Evolutionary conservation across 2,113 vertebrate species (phyloP), one percentile per base, ranked within the genome.

Genomic region (Salvelinus sp.): DNA sequence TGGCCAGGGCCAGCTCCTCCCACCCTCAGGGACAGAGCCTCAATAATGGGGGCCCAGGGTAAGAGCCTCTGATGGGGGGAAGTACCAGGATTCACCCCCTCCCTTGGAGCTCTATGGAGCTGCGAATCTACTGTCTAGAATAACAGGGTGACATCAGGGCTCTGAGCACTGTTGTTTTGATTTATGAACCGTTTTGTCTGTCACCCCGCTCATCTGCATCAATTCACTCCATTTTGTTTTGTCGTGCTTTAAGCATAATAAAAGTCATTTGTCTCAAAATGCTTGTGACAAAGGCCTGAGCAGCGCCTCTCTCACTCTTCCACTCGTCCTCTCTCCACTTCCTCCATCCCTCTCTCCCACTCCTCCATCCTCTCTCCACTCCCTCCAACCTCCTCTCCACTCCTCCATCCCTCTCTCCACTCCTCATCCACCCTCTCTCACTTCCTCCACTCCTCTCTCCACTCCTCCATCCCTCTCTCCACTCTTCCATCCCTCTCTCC

Each of bases 11-110:
- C 95, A 93, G 20, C 92, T 76, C 63, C 79, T 22, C 76, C 77
- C 86, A 82, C 87, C 90, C 91, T 91, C 90, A 89, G 90, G 91
- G 90, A 94, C n/a, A 94, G 90, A 90, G 87, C 73, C 91, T 92
- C 80, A 94, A 94, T 92, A 94, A 94, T 93, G 92, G 93, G 93
- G 76, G 82, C 92, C 79, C 92, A 93, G 92, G 93, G 93, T 94
- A 94, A 94, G 93, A 88, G 83, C 72, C 70, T 84, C 76, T 64
- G 79, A 82, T 48, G 83, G 83, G 77, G 76, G 38, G 2, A 3
- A 20, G 3, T 70, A 60, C 44, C 66, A 75, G 67, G 62, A 48
- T 14, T 9, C 67, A 20, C 67, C n/a, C 54, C 16, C 30, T 22
- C 4, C 38, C 68, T 18, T 18, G 60, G 23, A n/a, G n/a, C 60